These are phyloP conservation scores for Anthoptus insignis DNA, from an alignment of 2,888 invertebrate genomes.

Conservation along the genomic window DNA sequence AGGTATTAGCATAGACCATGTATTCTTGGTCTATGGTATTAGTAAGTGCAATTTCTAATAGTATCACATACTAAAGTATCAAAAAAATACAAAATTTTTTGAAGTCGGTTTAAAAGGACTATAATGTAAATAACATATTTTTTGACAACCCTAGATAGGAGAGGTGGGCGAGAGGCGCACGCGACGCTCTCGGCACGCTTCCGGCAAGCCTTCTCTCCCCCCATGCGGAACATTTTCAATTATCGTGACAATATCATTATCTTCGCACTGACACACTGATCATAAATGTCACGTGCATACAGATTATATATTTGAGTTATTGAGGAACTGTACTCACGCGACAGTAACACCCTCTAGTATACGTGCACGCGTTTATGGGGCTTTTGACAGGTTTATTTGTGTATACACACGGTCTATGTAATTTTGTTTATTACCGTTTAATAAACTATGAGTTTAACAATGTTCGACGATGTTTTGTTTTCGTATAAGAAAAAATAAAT, in stretches of 20 bases:
- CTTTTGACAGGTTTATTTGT: too few relatives aligned
- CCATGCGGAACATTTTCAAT: conserved; percentile 60
- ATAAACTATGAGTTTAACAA: too few relatives aligned
- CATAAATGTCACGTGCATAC: conserved; percentile 4
- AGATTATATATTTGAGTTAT: background rate
- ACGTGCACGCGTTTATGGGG: background rate
- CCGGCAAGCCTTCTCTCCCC: conserved; percentile 64
- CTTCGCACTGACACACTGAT: conserved; percentile 23
- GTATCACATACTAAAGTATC: too few relatives aligned
- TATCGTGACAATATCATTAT: conserved; percentile 40
- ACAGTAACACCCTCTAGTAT: background rate
- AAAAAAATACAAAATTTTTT: background rate
- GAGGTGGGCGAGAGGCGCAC: conserved; percentile 58
- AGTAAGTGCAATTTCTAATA: too few relatives aligned
- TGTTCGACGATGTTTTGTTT: too few relatives aligned
- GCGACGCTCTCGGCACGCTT: conserved; percentile 60
- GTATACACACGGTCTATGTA: too few relatives aligned
- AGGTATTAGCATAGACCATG: too few relatives aligned
- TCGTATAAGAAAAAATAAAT: too few relatives aligned
- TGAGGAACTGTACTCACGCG: background rate
- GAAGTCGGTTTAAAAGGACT: too few relatives aligned
- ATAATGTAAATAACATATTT: too few relatives aligned
- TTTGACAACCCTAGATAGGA: conserved; percentile 47
- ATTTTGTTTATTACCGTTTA: too few relatives aligned
- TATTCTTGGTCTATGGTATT: too few relatives aligned